These are phyloP conservation scores for Allolobophora icterica DNA, from an alignment of 2,888 invertebrate species.

Conservation along the genomic window DNA sequence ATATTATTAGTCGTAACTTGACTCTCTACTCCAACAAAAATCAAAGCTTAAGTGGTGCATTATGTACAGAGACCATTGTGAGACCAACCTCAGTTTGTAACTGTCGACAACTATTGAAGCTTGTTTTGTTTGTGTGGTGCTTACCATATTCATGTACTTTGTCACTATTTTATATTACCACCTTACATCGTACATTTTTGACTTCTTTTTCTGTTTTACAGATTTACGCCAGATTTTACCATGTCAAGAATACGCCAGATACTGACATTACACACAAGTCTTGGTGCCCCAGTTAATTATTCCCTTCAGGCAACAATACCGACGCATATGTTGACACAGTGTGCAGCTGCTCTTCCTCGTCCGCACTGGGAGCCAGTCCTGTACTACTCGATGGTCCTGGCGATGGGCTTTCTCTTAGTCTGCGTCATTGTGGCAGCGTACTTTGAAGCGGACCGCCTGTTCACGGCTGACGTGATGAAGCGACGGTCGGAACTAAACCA, in stretches of 20 bases:
- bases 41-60: background rate
- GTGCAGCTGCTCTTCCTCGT: slow-evolving; percentile 75
- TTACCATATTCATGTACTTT: background rate
- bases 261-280: slow-evolving; percentile 63
- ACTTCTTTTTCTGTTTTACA: slow-evolving; percentile 49
- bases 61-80: background rate
- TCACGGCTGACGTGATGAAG: slow-evolving; percentile 65
- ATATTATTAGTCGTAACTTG: background rate
- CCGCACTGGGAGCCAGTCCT: slow-evolving; percentile 80
- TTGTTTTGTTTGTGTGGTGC: background rate
- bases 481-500: slow-evolving; percentile 64
- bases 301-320: slow-evolving; percentile 75
- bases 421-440: slow-evolving; percentile 75
- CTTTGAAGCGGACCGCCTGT: slow-evolving; percentile 77
- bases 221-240: slow-evolving; percentile 86
- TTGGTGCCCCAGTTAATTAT: slow-evolving; percentile 71
- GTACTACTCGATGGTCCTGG: slow-evolving; percentile 69
- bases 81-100: background rate
- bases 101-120: background rate
- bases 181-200: background rate
- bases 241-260: slow-evolving; percentile 74
- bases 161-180: too few species aligned
- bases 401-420: slow-evolving; percentile 71
- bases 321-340: slow-evolving; percentile 73
- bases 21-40: background rate